Evolutionary conservation across 30 jellyfish, hydroid and myxozoan genomes (phyloP).

Genomic region (Aurelia aurita): DNA sequence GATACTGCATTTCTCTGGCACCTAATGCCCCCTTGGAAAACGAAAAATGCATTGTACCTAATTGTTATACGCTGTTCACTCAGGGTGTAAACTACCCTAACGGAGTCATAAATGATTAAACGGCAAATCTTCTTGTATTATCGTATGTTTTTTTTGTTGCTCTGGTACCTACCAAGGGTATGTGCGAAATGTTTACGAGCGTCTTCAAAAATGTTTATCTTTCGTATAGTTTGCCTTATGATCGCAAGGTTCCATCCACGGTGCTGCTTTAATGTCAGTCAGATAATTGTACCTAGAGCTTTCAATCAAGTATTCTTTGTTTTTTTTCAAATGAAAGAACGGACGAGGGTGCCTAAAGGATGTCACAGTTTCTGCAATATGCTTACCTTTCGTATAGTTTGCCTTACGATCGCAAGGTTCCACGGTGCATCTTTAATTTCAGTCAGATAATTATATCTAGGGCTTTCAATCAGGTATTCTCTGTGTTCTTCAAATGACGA

Average conservation of each 20-base stretch:
- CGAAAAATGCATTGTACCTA: too few species aligned
- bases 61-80: too few species aligned
- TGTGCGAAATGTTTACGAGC: too few species aligned
- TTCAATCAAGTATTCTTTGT: constrained; percentile 48
- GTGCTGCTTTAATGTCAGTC: constrained; percentile 27
- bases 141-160: too few species aligned
- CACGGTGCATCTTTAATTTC: constrained; percentile 63
- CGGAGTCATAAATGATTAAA: too few species aligned
- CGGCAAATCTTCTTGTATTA: too few species aligned
- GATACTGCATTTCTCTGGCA: too few species aligned
- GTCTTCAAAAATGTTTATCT: constrained; percentile 9
- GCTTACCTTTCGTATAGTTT: constrained; percentile 54
- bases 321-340: constrained; percentile 25
- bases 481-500: constrained; percentile 48
- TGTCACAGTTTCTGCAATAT: too few species aligned
- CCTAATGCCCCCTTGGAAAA: too few species aligned
- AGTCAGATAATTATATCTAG: constrained; percentile 46
- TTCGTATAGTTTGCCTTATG: constrained; percentile 33
- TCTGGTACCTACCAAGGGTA: too few species aligned
- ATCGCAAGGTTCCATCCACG: constrained; percentile 37
- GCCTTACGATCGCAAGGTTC: constrained; percentile 24
- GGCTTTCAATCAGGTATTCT: constrained; percentile 61
- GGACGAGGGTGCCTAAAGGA: background rate
- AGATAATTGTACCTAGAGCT: constrained; percentile 48
- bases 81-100: too few species aligned